Conservation (phyloP, 2,113 vertebrate species). For the Atrichornis clamosus region DNA sequence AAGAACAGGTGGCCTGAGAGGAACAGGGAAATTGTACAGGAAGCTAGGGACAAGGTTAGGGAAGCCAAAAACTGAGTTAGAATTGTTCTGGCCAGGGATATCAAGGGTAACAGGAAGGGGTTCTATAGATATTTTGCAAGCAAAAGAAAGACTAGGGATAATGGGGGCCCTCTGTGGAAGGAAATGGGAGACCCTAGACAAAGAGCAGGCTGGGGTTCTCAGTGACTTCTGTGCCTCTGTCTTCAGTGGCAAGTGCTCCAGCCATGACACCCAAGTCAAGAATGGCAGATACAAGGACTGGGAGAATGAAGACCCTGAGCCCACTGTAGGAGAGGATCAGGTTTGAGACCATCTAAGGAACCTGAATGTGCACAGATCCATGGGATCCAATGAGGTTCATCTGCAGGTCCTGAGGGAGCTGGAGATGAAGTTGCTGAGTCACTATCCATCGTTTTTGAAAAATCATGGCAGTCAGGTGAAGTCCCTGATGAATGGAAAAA, state of each 20-base stretch:
- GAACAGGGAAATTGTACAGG: fast-evolving
- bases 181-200: background rate
- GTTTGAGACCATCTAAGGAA: background rate
- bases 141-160: background rate
- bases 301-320: background rate
- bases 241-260: background rate
- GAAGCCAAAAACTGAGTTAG: background rate
- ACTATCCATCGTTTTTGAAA: background rate
- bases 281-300: background rate
- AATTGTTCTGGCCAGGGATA: background rate
- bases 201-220: background rate
- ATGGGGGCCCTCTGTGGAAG: background rate
- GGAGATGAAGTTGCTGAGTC: background rate
- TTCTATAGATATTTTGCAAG: background rate
- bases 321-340: background rate
- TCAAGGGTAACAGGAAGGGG: background rate
- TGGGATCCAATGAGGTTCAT: background rate
- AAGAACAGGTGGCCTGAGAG: background rate
- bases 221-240: background rate
- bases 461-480: background rate
- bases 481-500: background rate
- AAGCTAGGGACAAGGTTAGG: background rate
- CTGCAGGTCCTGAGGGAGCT: background rate
- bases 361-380: background rate
- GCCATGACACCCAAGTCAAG: background rate